Base-by-base conservation (phyloP, 2,113 vertebrate genomes). In the Amia ocellicauda region DNA sequence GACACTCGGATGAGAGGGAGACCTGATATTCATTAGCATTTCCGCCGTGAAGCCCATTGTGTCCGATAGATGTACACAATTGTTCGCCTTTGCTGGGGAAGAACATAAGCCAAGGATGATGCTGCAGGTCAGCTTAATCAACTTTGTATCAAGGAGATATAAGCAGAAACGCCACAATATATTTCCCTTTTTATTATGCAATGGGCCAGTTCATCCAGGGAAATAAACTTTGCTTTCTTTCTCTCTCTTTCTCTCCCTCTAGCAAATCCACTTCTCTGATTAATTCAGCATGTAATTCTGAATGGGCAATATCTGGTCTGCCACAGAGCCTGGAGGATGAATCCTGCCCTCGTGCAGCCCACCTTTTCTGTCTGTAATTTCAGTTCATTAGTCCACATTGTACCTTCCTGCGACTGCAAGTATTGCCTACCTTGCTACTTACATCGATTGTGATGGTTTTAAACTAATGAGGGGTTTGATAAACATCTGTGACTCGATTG, bases 401-500 rank as follows among this genome's bases (percentile, higher is more conserved):
- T 28, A 7, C 24, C 23, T 16, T 10, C 52, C 26, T 54, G 31
- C 31, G 5, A 11, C 31, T 36, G 2, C 5, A 7, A 7, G 31
- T 36, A 36, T 36, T 36, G 31, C 31, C 31, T 36, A 36, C 31
- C 5, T 36, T 36, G 5, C 5, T 36, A 36, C 11, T 11, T 36
- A 36, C 31, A 36, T 36, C 11, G 7, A 55, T 66, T 24, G n/a
- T 43, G 67, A 66, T 58, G 56, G 66, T 60, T 67, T 64, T 36
- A 55, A 60, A 72, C 49, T 52, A 63, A 63, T 51, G 55, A 23
- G 55, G 23, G 24, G 10, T 26, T 54, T 62, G 29, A 67, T 45
- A 29, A 43, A 54, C 40, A 56, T 60, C 31, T 11, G 20, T 36
- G 49, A 7, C 56, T 41, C 49, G 26, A 26, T 26, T 31, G 24